These are phyloP conservation scores for Ciconia maguari DNA, from an alignment of 2,113 vertebrate species.

Conservation along the genomic window DNA sequence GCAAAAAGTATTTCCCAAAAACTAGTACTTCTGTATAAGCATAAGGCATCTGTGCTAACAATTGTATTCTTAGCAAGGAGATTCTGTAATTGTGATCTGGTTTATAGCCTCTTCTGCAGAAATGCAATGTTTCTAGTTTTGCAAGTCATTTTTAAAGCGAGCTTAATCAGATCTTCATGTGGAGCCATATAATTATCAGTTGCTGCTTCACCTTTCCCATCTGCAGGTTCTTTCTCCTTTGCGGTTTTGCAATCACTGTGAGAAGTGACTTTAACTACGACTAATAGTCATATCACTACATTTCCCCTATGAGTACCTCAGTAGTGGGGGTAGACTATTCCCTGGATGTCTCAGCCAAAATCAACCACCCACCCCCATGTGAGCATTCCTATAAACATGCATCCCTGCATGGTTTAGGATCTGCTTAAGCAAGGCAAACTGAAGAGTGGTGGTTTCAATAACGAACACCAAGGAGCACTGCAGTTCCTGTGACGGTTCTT, in stretches of 20 bases:
- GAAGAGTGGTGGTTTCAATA: neutral
- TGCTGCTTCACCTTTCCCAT: neutral
- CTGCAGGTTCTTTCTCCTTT: neutral
- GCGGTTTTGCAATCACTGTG: neutral
- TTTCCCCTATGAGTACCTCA: neutral
- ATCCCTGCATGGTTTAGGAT: neutral
- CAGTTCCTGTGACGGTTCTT: neutral
- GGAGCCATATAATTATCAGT: neutral
- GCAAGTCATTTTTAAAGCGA: neutral
- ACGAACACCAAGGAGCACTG: fast-evolving
- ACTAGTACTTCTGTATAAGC: neutral
- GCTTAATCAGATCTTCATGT: neutral
- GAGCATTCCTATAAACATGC: neutral
- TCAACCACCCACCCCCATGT: neutral
- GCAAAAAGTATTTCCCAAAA: neutral
- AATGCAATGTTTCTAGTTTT: neutral
- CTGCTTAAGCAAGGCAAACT: neutral
- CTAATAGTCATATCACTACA: neutral
- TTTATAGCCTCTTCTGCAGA: neutral
- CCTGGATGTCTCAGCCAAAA: neutral
- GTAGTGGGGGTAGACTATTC: neutral
- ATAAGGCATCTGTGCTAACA: neutral
- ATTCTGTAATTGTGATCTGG: neutral
- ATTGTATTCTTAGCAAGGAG: neutral
- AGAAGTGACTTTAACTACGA: neutral